Base-by-base conservation (phyloP, 2,797 vertebrate species). In the Euphonia xanthogaster region DNA sequence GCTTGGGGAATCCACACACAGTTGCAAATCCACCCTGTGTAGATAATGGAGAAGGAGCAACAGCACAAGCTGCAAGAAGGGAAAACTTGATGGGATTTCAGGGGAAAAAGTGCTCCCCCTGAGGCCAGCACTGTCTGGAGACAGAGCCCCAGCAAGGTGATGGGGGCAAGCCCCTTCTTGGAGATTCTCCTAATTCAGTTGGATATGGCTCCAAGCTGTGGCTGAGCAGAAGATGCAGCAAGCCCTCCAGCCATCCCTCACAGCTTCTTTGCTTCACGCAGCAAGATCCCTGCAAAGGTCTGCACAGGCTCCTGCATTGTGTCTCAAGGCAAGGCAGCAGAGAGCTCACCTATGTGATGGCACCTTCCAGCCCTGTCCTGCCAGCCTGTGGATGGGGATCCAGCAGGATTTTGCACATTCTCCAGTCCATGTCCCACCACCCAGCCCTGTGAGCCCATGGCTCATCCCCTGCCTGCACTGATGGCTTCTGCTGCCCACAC, bases 1-100 rank as follows among this genome's bases (percentile, higher is more conserved):
- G 15, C 35, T 3, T 18, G 17, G 28, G 10, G 21, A 15, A 70
- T 30, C 25, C 0, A 0, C 3, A 13, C 2, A 2, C 55, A 57
- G 31, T 6, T 24, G 16, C 35, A 54, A 54, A 54, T 31, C 39
- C 50, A 31, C 14, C 14, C 21, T 0, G 3, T 1, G 0, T 12
- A 57, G 53, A 1, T 1, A 12, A 37, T 70, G 35, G 50, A 68
- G 47, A 90, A 0, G 0, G 19, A 44, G n/a, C 55, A 86, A 47
- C 1, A 3, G 23, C 31, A 73, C 9, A 23, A 62, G 10, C 28
- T 70, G 51, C 81, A 81, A 20, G 8, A 13, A 39, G 13, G 20
- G 51, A 54, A 70, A 53, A n/a, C n/a, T 2, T 45, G 16, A 47
- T 70, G 47, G 14, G 60, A 70, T 22, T 76, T 83, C n/a, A 58